Conservation (phyloP, 1,140 invertebrate genomes). For the Papilio polyxenes region DNA sequence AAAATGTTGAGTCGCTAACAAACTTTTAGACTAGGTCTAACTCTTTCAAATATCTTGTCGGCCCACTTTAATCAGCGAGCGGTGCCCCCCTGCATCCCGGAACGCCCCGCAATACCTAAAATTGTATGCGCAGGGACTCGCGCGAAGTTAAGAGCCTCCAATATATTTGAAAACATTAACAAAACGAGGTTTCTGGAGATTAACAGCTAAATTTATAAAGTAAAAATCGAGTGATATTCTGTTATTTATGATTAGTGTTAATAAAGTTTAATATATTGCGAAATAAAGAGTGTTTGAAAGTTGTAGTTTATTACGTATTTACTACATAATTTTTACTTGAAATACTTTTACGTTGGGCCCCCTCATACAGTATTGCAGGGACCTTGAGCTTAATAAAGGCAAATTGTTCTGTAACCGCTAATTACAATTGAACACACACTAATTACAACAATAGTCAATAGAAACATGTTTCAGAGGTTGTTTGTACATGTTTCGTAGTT, state of each 20-base stretch:
- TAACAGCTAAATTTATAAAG: no score
- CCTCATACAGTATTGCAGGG: neutral
- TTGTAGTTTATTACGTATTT: neutral
- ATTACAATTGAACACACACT: conserved; percentile 25
- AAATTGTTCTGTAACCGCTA: conserved; percentile 29
- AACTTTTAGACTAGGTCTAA: neutral
- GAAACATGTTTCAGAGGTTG: neutral
- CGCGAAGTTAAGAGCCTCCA: no score
- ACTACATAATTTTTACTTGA: neutral
- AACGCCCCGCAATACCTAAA: no score
- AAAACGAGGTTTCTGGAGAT: no score
- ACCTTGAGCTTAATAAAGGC: conserved; percentile 34
- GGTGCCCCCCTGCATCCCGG: no score
- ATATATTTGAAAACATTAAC: no score
- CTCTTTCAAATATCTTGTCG: no score
- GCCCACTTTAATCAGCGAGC: no score
- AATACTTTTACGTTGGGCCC: neutral
- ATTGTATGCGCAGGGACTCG: no score
- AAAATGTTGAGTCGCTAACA: neutral
- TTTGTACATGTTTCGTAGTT: neutral
- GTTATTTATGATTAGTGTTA: no score
- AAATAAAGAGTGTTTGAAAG: neutral
- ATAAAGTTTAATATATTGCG: no score
- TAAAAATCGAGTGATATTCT: no score
- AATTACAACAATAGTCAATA: conserved; percentile 31